Evolutionary conservation across 2,888 invertebrate genomes (phyloP), one percentile per base, ranked within the genome.

Genomic region (Stegana nigrithorax): DNA sequence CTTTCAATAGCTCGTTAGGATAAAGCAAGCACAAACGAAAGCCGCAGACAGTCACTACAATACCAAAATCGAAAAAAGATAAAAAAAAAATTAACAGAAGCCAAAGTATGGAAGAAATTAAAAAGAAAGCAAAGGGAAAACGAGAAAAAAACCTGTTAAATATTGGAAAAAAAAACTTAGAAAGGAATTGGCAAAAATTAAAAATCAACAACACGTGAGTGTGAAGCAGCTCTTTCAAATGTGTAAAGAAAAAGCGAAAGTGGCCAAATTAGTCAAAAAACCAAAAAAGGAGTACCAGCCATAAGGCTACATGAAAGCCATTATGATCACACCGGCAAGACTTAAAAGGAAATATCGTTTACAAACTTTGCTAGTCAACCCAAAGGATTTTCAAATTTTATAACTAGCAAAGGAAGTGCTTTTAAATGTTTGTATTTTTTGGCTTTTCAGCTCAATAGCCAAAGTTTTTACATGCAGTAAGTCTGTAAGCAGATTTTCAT

Each of bases 1-100:
- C 58, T 68, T 68, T 63, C 53, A 60, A 2, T n/a, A 60, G 65
- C 59, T 68, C 65, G 61, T 60, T 62, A 64, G 61, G 63, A 74
- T 59, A 63, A 63, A 65, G 47, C 62, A 50, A 50, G 25, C 26
- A 36, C 32, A 55, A 36, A 17, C 53, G 36, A 36, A 55, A 55
- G 36, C 36, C 7, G 12, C 25, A 14, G 44, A 44, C n/a, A n/a
- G 4, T 6, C 47, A 21, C 0, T 2, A 23, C n/a, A 47, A 4
- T 14, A 14, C 10, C 14, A 6, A 14, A n/a, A 39, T 17, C 39
- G 17, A 1, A 39, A 5, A 39, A 39, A 10, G 6, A 7, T 10
- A 39, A 39, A 39, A 8, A 6, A 14, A 36, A 36, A 8, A 36
- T 6, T 5, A 14, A 39, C 39, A 4, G 17, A 39, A 39, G 29